Evolutionary conservation across 2,113 vertebrate genomes (phyloP).

Genomic region (Aldabrachelys gigantea): DNA sequence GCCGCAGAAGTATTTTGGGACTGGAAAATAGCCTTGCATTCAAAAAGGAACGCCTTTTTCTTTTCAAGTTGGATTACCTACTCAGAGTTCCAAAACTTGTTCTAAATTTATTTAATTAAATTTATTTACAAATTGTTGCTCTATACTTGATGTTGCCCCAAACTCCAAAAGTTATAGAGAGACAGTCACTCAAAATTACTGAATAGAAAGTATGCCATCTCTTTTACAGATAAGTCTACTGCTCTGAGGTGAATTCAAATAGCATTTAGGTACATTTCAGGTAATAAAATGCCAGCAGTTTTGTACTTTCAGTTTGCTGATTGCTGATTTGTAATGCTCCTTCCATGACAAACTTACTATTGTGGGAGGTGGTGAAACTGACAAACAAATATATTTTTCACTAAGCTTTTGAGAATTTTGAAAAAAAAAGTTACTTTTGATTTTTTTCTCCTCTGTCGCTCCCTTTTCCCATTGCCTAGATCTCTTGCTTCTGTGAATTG

Average conservation of each 20-base stretch:
- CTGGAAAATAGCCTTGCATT: slow-evolving; percentile 10
- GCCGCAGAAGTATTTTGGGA: not conserved
- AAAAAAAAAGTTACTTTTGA: not conserved
- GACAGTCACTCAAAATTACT: not conserved
- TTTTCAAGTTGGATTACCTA: not conserved
- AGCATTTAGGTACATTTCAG: not conserved
- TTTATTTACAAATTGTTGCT: not conserved
- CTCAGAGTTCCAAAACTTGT: not conserved
- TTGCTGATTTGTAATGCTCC: not conserved
- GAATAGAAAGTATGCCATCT: not conserved
- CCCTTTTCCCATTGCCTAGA: not conserved
- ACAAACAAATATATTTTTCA: not conserved
- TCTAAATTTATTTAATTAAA: not conserved
- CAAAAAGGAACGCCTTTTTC: slow-evolving; percentile 49
- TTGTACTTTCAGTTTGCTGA: not conserved
- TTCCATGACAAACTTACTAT: not conserved
- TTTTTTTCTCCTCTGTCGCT: not conserved
- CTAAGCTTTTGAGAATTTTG: not conserved
- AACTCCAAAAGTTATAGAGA: not conserved
- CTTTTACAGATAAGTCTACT: not conserved
- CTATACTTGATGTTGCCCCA: not conserved
- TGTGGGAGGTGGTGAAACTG: not conserved
- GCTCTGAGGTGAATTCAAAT: not conserved
- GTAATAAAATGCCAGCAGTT: not conserved
- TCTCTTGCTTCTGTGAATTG: not conserved